Evolutionary conservation across 37 sponge, comb jelly and placozoan genomes (phyloP).

Genomic region (Halisarca cf. caerulea): DNA sequence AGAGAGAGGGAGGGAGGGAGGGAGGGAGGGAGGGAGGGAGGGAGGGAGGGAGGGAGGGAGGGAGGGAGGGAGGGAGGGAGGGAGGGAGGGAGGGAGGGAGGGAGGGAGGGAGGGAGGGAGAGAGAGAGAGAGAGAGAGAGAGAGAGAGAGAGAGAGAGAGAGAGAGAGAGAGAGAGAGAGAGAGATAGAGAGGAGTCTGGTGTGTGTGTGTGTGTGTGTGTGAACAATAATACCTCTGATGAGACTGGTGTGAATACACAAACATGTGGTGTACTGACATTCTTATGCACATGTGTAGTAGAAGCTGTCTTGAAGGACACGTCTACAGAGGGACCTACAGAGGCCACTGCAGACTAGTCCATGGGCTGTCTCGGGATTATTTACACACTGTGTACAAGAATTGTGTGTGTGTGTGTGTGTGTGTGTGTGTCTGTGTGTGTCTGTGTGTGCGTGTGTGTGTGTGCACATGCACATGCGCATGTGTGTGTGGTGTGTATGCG

Average conservation of each 20-base stretch:
- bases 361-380: too few species aligned
- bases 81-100: slow-evolving; percentile 17
- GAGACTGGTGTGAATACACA: too few species aligned
- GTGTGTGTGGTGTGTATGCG: neutral
- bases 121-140: neutral
- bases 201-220: neutral
- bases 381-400: too few species aligned
- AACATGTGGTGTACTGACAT: too few species aligned
- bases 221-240: too few species aligned
- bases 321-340: too few species aligned
- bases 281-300: too few species aligned
- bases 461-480: neutral
- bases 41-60: slow-evolving; percentile 13
- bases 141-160: slow-evolving; percentile 6
- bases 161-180: slow-evolving; percentile 4
- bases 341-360: too few species aligned
- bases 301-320: too few species aligned
- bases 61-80: neutral
- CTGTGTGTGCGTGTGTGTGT: slow-evolving; percentile 11
- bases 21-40: slow-evolving; percentile 10
- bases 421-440: slow-evolving; percentile 19
- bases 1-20: slow-evolving; percentile 36
- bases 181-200: neutral
- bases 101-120: slow-evolving; percentile 14
- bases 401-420: neutral